Percentiles rank a stretch among this genome's conserved stretches.
Conservation (phyloP, 2,797 vertebrate species). For the Poecile montanus region DNA sequence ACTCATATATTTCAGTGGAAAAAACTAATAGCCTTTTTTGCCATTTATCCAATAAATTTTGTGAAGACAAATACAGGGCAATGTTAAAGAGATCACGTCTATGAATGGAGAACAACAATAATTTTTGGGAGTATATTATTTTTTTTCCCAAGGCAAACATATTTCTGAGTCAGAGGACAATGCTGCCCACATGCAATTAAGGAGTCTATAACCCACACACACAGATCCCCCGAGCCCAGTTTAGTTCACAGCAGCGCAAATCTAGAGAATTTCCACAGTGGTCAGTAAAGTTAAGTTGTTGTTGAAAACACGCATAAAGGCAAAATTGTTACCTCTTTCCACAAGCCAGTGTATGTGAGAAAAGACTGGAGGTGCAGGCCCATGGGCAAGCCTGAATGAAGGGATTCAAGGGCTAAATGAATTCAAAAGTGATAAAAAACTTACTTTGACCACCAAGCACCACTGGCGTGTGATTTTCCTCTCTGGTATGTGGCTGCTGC, state of each 20-base stretch:
- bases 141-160: neutral
- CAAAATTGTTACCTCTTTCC: neutral
- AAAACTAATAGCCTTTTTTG: neutral
- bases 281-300: neutral
- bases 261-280: neutral
- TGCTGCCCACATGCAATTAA: neutral
- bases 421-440: neutral
- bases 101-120: neutral
- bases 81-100: neutral
- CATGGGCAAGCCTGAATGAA: fast-evolving
- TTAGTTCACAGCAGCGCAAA: neutral
- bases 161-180: slow-evolving; percentile 34
- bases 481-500: neutral
- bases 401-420: neutral
- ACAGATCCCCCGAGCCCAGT: neutral
- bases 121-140: neutral
- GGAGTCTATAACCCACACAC: neutral
- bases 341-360: fast-evolving
- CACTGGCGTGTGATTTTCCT: neutral
- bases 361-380: neutral
- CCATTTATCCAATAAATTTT: neutral
- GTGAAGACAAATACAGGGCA: neutral
- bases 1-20: neutral
- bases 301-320: neutral
- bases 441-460: neutral